Percentiles rank a stretch among this genome's conserved stretches.
phyloP scores from a whole-genome alignment of 2,797 vertebrate species.

The Ibycter americanus region DNA sequence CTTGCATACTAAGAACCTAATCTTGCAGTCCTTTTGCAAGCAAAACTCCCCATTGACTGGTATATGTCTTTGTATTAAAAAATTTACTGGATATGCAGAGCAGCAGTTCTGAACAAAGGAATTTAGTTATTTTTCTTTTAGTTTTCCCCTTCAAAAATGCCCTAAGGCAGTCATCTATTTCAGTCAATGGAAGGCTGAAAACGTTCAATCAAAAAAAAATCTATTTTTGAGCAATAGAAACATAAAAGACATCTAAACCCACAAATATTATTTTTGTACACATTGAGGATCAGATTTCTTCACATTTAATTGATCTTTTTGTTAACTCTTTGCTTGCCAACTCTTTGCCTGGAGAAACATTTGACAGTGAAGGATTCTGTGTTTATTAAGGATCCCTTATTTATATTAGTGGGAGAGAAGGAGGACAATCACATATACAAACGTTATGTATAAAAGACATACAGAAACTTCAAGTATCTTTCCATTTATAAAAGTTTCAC shows the following conservation, averaged over 20 bases:
- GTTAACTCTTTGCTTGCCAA: constrained; percentile 66
- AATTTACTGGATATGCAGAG: constrained; percentile 17
- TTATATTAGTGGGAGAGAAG: not conserved
- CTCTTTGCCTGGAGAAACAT: constrained; percentile 56
- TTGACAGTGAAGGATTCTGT: constrained; percentile 10
- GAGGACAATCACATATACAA: not conserved
- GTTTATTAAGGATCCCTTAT: constrained; percentile 30
- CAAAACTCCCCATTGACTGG: not conserved
- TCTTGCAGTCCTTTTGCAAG: not conserved
- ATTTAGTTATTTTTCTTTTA: constrained; percentile 6
- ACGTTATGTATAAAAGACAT: not conserved
- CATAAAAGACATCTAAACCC: constrained; percentile 61
- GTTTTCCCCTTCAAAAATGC: constrained; percentile 64
- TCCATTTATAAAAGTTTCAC: not conserved
- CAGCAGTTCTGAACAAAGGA: constrained; percentile 19
- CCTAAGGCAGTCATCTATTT: constrained; percentile 66
- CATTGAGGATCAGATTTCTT: constrained; percentile 54
- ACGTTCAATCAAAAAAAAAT: constrained; percentile 65
- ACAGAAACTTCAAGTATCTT: not conserved
- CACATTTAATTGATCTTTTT: constrained; percentile 55
- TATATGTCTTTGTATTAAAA: constrained; percentile 6
- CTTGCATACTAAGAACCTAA: not conserved
- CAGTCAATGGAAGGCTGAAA: constrained; percentile 63
- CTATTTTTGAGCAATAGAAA: constrained; percentile 52
- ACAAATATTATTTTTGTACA: constrained; percentile 61